These are phyloP conservation scores for Agriopis leucophaearia DNA, from an alignment of 2,888 invertebrate genomes.

Conservation along the genomic window DNA sequence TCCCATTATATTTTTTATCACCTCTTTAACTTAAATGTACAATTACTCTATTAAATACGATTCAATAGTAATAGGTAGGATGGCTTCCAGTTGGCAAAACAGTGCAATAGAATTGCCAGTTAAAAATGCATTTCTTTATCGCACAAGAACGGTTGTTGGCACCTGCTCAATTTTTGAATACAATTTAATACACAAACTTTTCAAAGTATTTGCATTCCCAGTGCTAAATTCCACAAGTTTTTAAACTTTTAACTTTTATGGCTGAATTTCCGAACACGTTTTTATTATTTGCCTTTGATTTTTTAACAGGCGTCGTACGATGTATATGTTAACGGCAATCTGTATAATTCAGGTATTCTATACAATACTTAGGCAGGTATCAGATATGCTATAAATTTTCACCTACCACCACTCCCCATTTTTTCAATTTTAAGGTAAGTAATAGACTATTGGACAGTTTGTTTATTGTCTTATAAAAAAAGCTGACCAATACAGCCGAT, in stretches of 20 bases:
- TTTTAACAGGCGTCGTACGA: not conserved
- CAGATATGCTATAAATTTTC: too few relatives aligned
- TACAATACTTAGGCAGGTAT: too few relatives aligned
- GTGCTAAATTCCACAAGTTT: slow-evolving; percentile 12
- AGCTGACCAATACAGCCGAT: too few relatives aligned
- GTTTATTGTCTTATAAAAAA: too few relatives aligned
- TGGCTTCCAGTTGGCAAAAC: slow-evolving; percentile 21
- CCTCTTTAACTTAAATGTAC: too few relatives aligned
- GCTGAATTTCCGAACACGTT: slow-evolving; percentile 1
- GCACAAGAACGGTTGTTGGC: slow-evolving; percentile 41
- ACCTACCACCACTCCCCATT: too few relatives aligned
- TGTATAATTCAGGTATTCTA: too few relatives aligned
- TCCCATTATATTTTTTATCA: too few relatives aligned
- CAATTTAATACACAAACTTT: slow-evolving; percentile 38
- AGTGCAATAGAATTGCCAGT: not conserved
- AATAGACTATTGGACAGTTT: too few relatives aligned
- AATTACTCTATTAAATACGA: too few relatives aligned
- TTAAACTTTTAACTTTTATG: slow-evolving; percentile 11
- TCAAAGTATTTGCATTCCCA: slow-evolving; percentile 39
- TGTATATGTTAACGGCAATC: too few relatives aligned
- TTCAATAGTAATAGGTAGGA: not conserved
- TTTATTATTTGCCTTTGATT: not conserved
- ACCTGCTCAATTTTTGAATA: slow-evolving; percentile 41
- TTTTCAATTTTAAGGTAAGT: too few relatives aligned
- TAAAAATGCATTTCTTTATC: slow-evolving; percentile 41